Conservation (phyloP, 2,888 invertebrate species). For the Eristalis arbustorum region DNA sequence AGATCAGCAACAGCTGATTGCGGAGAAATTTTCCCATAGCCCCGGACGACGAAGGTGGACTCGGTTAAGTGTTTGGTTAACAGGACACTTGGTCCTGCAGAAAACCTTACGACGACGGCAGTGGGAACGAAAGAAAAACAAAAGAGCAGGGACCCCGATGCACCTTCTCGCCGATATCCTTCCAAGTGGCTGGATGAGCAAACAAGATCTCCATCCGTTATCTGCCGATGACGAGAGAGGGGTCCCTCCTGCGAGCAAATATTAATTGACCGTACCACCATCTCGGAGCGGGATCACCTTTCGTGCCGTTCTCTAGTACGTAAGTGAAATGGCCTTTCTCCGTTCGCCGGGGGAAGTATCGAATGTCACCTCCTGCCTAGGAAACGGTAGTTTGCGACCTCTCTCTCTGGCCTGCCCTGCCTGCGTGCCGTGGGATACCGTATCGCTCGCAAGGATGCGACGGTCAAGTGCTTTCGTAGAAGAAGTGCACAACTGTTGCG, state of each 20-base stretch:
- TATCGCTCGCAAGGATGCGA: conserved; percentile 40
- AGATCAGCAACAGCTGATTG: conserved; percentile 67
- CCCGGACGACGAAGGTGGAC: conserved; percentile 47
- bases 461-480: conserved; percentile 64
- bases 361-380: conserved; percentile 23
- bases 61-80: conserved; percentile 68
- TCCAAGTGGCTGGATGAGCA: conserved; percentile 65
- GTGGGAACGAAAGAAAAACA: conserved; percentile 61
- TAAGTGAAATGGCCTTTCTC: conserved; percentile 56
- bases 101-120: conserved; percentile 29
- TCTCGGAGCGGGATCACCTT: conserved; percentile 49
- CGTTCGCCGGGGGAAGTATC: conserved; percentile 52
- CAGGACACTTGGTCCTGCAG: conserved; percentile 65
- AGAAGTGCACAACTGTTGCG: conserved; percentile 22
- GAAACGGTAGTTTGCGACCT: conserved; percentile 64
- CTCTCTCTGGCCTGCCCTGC: no score
- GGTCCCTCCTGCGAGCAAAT: conserved; percentile 40
- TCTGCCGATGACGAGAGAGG: conserved; percentile 23
- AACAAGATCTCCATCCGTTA: conserved; percentile 58
- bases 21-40: conserved; percentile 64
- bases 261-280: conserved; percentile 61
- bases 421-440: conserved; percentile 26
- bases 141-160: conserved; percentile 14
- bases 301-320: conserved; percentile 60
- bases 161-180: conserved; percentile 25